These are phyloP conservation scores for Chaenodraco wilsoni DNA, from an alignment of 2,797 vertebrate species.

Conservation along the genomic window DNA sequence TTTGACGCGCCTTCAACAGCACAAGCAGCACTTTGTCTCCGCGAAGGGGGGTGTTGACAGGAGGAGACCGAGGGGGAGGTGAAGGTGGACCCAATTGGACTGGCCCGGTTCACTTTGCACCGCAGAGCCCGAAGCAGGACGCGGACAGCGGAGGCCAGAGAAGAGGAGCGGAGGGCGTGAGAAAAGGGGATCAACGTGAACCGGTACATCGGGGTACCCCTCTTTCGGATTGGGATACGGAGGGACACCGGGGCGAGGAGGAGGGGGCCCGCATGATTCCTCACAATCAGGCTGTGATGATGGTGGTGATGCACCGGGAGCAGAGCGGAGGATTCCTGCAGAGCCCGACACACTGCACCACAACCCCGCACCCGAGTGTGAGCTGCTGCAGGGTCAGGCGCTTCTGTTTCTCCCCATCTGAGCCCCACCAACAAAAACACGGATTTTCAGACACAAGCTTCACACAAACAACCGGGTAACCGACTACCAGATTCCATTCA, in stretches of 20 bases:
- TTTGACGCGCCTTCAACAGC: not conserved
- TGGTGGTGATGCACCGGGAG: constrained; percentile 57
- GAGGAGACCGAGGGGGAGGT: constrained; percentile 34
- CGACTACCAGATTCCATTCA: constrained; percentile 24
- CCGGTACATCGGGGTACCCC: not conserved
- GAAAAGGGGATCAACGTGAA: not conserved
- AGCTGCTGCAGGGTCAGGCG: constrained; percentile 33
- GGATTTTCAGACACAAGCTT: constrained; percentile 46
- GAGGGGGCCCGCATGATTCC: constrained; percentile 32
- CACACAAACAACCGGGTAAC: constrained; percentile 17
- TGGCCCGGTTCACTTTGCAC: constrained; percentile 34
- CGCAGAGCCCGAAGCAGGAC: constrained; percentile 29
- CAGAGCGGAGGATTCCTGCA: constrained; percentile 55
- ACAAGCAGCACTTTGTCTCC: constrained; percentile 72
- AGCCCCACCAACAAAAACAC: not conserved
- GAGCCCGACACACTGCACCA: constrained; percentile 47
- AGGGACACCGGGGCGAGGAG: constrained; percentile 14
- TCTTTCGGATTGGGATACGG: constrained; percentile 25
- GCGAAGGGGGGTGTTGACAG: constrained; percentile 37
- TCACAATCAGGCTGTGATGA: constrained; percentile 23
- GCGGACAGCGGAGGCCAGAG: constrained; percentile 9
- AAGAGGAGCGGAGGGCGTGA: not conserved
- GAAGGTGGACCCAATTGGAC: constrained; percentile 44
- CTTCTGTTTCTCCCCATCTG: constrained; percentile 1
- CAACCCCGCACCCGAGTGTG: constrained; percentile 9